These are phyloP conservation scores for Sarcophaga bullata DNA, from an alignment of 1,140 invertebrate genomes.

Conservation along the genomic window DNA sequence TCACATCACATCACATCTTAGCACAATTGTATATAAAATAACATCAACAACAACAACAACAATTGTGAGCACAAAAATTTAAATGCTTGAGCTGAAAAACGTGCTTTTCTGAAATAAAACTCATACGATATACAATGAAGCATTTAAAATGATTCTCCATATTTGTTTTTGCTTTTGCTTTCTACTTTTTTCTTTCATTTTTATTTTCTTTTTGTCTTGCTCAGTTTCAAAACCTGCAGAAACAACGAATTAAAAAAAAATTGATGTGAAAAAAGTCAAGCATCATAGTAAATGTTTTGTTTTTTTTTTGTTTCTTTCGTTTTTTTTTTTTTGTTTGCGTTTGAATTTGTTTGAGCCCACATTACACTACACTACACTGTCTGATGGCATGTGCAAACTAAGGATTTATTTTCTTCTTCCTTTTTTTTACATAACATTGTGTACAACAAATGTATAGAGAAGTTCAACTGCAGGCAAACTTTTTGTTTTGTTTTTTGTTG, in stretches of 20 bases:
- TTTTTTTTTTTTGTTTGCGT: too few species aligned
- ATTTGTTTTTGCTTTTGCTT: not conserved
- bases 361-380: not conserved
- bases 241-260: not conserved
- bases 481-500: not conserved
- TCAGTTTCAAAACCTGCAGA: too few species aligned
- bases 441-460: not conserved
- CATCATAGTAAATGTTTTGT: not conserved
- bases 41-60: not conserved
- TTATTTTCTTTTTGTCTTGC: not conserved
- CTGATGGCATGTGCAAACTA: not conserved
- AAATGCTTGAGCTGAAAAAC: not conserved
- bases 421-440: not conserved
- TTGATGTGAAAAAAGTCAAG: not conserved
- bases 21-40: not conserved
- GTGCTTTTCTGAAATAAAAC: slow-evolving; percentile 21
- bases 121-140: not conserved
- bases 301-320: too few species aligned
- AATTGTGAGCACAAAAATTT: too few species aligned
- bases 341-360: not conserved
- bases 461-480: slow-evolving; percentile 4
- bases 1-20: not conserved
- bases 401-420: not conserved
- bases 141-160: slow-evolving; percentile 12
- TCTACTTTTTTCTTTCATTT: not conserved